Conservation (phyloP, 2,888 invertebrate species). For the Coecobrya sp. region DNA sequence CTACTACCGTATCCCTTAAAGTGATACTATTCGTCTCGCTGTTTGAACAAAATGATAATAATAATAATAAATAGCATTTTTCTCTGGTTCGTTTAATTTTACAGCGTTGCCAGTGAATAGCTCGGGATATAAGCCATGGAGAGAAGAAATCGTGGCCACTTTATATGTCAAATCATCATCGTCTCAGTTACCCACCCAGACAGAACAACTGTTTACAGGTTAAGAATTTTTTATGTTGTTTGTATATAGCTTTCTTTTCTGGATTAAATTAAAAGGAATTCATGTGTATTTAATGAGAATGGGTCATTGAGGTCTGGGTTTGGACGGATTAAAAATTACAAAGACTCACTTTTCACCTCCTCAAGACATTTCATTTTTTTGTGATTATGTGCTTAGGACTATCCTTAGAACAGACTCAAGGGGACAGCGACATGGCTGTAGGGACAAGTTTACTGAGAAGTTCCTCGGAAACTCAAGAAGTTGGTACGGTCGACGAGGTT, state of each 20-base stretch:
- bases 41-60: background rate
- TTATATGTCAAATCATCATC: conserved; percentile 79
- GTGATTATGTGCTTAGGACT: background rate
- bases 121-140: conserved; percentile 83
- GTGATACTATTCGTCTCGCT: too few species aligned
- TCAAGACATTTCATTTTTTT: background rate
- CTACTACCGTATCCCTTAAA: too few species aligned
- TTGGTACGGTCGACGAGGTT: conserved; percentile 11
- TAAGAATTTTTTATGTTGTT: background rate
- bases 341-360: too few species aligned
- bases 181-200: background rate
- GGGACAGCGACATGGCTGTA: background rate
- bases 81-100: conserved; percentile 30
- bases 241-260: background rate
- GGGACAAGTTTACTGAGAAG: background rate
- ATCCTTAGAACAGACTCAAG: background rate
- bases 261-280: background rate
- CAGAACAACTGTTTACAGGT: conserved; percentile 47
- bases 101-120: conserved; percentile 85
- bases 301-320: too few species aligned
- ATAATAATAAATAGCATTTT: background rate
- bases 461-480: conserved; percentile 59
- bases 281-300: background rate
- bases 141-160: conserved; percentile 83
- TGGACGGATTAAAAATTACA: too few species aligned